These are phyloP conservation scores for Stegastes partitus DNA, from an alignment of 2,113 vertebrate genomes.

Conservation along the genomic window DNA sequence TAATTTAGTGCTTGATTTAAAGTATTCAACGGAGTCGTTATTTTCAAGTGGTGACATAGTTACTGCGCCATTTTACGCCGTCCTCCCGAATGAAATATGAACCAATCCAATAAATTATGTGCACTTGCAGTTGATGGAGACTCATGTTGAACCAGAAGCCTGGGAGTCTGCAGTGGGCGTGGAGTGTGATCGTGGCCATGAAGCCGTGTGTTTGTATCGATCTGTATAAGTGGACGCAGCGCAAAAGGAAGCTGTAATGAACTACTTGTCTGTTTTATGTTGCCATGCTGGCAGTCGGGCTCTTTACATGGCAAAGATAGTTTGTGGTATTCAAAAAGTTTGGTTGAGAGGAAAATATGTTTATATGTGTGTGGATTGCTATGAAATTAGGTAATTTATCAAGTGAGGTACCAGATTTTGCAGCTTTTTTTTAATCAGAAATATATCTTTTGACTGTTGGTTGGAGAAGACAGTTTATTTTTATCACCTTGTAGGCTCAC, in stretches of 20 bases:
- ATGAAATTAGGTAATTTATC: background rate
- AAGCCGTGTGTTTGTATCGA: no score
- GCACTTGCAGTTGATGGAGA: background rate
- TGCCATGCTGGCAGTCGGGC: no score
- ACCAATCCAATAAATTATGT: background rate
- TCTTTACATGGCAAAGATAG: no score
- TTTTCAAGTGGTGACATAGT: conserved; percentile 3
- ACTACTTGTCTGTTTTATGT: no score
- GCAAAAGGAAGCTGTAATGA: no score
- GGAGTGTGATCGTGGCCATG: no score
- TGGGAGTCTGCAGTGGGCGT: background rate
- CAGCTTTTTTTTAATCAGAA: background rate
- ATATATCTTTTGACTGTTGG: background rate
- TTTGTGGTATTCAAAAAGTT: no score
- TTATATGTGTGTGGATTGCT: background rate
- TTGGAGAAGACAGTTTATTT: background rate
- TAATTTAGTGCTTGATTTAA: conserved; percentile 29
- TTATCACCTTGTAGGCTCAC: background rate
- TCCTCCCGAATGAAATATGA: conserved; percentile 8
- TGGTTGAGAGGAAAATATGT: background rate
- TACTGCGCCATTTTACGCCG: background rate
- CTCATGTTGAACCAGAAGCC: background rate
- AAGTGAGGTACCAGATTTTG: background rate
- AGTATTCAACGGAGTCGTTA: conserved; percentile 23
- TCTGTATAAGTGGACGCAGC: no score